These are phyloP conservation scores for Drosophila orosa DNA, from an alignment of 1,140 invertebrate species.

Conservation along the genomic window DNA sequence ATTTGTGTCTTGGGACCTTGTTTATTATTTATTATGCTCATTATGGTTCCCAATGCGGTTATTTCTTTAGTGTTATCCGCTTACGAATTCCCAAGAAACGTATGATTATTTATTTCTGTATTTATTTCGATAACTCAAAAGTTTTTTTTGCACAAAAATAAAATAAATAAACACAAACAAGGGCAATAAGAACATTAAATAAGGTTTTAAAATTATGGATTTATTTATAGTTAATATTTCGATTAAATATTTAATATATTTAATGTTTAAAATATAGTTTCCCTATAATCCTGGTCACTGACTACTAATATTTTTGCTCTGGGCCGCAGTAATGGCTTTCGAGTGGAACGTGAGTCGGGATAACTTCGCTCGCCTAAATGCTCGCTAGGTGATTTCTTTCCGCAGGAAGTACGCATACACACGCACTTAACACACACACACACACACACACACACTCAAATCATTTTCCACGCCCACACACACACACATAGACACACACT, in stretches of 20 bases:
- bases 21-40: too few relatives aligned
- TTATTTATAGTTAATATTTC: too few relatives aligned
- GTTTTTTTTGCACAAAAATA: neutral
- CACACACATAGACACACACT: constrained; percentile 11
- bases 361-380: constrained; percentile 77
- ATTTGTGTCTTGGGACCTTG: neutral
- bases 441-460: constrained; percentile 28
- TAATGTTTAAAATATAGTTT: neutral
- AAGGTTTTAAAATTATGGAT: too few relatives aligned
- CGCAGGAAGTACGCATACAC: constrained; percentile 66
- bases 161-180: too few relatives aligned
- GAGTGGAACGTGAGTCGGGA: constrained; percentile 69
- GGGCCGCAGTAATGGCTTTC: constrained; percentile 64
- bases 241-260: too few relatives aligned
- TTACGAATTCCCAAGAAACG: neutral
- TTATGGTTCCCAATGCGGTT: neutral
- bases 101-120: neutral
- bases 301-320: constrained; percentile 54
- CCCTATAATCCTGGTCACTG: too few relatives aligned
- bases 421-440: constrained; percentile 45
- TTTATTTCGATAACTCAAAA: neutral
- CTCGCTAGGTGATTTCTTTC: constrained; percentile 64
- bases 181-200: too few relatives aligned
- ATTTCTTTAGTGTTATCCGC: neutral
- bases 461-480: constrained; percentile 56